Evolutionary conservation across 2,888 invertebrate genomes (phyloP).

Genomic region (Philhelius pedissequus): DNA sequence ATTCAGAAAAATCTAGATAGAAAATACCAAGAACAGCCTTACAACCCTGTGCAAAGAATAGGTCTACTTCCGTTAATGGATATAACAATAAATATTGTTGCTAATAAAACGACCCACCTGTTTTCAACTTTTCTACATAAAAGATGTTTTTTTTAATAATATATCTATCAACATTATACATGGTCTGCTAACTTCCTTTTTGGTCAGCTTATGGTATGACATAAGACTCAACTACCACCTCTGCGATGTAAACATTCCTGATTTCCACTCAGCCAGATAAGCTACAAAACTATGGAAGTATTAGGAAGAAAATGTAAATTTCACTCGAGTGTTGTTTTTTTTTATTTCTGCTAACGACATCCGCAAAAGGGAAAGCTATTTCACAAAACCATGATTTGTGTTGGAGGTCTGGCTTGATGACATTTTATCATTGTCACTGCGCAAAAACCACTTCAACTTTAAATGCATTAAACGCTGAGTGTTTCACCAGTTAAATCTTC

Average conservation of each 20-base stretch:
- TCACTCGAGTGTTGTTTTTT: background rate
- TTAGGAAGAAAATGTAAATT: slow-evolving; percentile 28
- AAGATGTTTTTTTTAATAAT: too few species aligned
- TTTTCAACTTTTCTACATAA: too few species aligned
- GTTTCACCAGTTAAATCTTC: too few species aligned
- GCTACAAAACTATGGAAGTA: background rate
- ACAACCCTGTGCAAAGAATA: too few species aligned
- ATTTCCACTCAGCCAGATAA: background rate
- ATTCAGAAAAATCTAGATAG: too few species aligned
- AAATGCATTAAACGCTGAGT: background rate
- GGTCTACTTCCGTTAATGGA: too few species aligned
- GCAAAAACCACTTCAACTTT: slow-evolving; percentile 6
- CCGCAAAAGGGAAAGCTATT: slow-evolving; percentile 56
- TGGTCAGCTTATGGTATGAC: background rate
- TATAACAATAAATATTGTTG: too few species aligned
- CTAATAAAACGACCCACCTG: too few species aligned
- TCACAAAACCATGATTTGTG: slow-evolving; percentile 5
- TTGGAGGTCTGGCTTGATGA: slow-evolving; percentile 8
- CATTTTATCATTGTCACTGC: slow-evolving; percentile 2
- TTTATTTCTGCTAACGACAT: background rate
- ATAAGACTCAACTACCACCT: background rate
- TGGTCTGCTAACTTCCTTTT: background rate
- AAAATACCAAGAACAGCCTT: too few species aligned
- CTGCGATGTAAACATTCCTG: background rate
- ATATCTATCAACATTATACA: too few species aligned